These are phyloP conservation scores for Boloria selene DNA, from an alignment of 2,888 invertebrate species.

Conservation along the genomic window DNA sequence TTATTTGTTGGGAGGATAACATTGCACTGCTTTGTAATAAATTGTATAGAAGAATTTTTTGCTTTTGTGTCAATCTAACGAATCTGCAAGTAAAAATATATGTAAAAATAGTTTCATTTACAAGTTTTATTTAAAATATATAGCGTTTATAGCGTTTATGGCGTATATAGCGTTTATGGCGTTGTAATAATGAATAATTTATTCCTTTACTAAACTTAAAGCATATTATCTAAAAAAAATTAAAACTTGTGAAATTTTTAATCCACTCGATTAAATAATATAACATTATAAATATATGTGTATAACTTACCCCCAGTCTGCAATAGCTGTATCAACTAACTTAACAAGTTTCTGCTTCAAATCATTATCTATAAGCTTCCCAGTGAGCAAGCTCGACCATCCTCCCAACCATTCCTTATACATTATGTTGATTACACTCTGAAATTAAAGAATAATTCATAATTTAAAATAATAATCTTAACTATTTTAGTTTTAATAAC, in stretches of 20 bases:
- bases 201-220: too few relatives aligned
- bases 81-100: conserved; percentile 50
- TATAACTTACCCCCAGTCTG: conserved; percentile 70
- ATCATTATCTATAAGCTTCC: conserved; percentile 76
- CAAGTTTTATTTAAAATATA: too few relatives aligned
- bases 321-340: conserved; percentile 77
- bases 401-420: conserved; percentile 84
- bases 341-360: conserved; percentile 67
- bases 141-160: too few relatives aligned
- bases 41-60: conserved; percentile 68
- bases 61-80: conserved; percentile 62
- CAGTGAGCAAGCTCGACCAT: conserved; percentile 84
- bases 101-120: too few relatives aligned
- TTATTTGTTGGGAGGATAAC: conserved; percentile 62
- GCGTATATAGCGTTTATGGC: too few relatives aligned
- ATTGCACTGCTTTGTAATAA: conserved; percentile 60
- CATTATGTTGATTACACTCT: conserved; percentile 83
- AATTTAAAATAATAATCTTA: too few relatives aligned
- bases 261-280: too few relatives aligned
- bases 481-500: not conserved
- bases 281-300: too few relatives aligned
- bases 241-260: too few relatives aligned
- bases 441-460: conserved; percentile 37
- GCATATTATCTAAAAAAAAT: too few relatives aligned
- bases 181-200: too few relatives aligned